Percentiles rank a stretch among this genome's conserved stretches.
Evolutionary conservation across 2,797 vertebrate genomes (phyloP).

Genomic region (Chelidonichthys spinosus): DNA sequence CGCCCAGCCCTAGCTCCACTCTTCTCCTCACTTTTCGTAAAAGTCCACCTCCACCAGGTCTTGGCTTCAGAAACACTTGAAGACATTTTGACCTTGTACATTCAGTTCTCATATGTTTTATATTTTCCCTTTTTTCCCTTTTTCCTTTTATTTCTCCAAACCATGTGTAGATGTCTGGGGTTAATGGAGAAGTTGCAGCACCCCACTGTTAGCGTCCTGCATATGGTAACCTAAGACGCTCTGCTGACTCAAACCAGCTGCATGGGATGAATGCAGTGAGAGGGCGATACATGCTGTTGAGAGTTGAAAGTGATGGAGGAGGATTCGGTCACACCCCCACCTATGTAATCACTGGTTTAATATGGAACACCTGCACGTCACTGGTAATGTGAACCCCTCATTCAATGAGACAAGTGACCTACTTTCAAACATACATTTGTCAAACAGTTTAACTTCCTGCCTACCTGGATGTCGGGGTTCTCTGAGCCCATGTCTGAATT

Average conservation of each 20-base stretch:
- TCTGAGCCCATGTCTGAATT: conserved; percentile 85
- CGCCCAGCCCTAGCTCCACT: no score
- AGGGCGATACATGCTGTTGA: conserved; percentile 14
- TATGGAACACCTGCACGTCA: conserved; percentile 11
- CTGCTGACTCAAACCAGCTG: conserved; percentile 72
- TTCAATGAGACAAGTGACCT: neutral
- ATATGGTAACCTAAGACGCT: conserved; percentile 64
- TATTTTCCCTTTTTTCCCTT: conserved; percentile 28
- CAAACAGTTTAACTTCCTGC: conserved; percentile 5
- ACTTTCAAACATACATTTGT: neutral
- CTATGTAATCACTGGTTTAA: conserved; percentile 7
- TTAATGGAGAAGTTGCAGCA: conserved; percentile 44
- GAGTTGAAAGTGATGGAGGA: neutral
- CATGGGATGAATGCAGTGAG: conserved; percentile 28
- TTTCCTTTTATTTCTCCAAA: conserved; percentile 36
- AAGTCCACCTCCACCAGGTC: neutral
- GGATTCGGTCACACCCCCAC: neutral
- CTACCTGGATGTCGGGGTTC: conserved; percentile 92
- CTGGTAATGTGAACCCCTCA: conserved; percentile 1
- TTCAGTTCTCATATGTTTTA: conserved; percentile 46
- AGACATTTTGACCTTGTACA: conserved; percentile 59
- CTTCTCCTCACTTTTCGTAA: neutral
- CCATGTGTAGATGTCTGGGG: conserved; percentile 35
- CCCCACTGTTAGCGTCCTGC: conserved; percentile 55
- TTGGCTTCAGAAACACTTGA: conserved; percentile 17